Evolutionary conservation across 1,140 invertebrate genomes (phyloP), one percentile per base, ranked within the genome.

Genomic region (Neodiprion virginianus): DNA sequence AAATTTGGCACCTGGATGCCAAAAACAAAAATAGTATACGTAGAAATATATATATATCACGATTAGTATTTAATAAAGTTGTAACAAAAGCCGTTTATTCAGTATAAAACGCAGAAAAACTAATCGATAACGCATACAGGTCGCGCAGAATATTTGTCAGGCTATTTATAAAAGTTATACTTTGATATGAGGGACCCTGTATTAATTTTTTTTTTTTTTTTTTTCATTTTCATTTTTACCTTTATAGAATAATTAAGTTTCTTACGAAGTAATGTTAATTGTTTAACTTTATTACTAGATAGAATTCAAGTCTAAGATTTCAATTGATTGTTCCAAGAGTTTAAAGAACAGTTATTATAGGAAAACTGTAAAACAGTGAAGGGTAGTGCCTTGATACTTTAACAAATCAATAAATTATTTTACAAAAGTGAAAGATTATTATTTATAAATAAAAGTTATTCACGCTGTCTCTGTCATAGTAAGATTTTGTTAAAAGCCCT

Each of bases 381-480:
- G 72, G 75, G 75, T 80, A 84, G 83, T 85, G 83, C 83, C 84
- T 86, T 85, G 79, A 80, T 81, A 84, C 75, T 81, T 81, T 79
- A 81, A 80, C 75, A 72, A 81, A 77, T 72, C 75, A 78, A 84
- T 83, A 85, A 84, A 83, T 84, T 83, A 83, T 84, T 84, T 85
- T 85, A 72, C 77, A 84, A 80, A 69, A 14, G 71, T 61, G 53
- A 61, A 61, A 61, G 11, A 61, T 61, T 61, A 61, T 61, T 61
- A 61, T 61, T 4, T 17, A 61, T 61, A 61, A 8, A 61, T 61
- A 21, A 21, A 21, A 21, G 17, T 21, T 21, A 21, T 21, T 21
- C 17, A 21, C 17, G 17, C 17, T 21, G 28, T 40, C 28, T 40
- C 5, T 5, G 5, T 40, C 5, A 5, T 40, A 2, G 5, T 40